phyloP scores from a whole-genome alignment of 2,888 invertebrate species.

The Habroteleia sp. region DNA sequence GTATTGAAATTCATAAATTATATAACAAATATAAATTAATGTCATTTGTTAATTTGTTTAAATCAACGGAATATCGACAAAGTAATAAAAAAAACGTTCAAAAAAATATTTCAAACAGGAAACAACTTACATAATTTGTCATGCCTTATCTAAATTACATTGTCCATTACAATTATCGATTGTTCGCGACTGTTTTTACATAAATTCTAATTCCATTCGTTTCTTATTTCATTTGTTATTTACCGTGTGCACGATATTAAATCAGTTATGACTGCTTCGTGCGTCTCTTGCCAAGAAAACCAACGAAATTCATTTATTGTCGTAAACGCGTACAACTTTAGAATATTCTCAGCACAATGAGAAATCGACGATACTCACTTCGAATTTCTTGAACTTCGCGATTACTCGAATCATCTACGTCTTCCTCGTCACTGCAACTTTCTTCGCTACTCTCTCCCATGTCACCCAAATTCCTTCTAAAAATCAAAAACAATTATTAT shows the following conservation, averaged over 20 bases:
- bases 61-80: too few species aligned
- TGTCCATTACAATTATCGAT: too few species aligned
- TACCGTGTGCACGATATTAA: slow-evolving; percentile 8
- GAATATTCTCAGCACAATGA: slow-evolving; percentile 6
- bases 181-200: too few species aligned
- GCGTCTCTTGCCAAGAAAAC: slow-evolving; percentile 37
- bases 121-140: too few species aligned
- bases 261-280: slow-evolving; percentile 10
- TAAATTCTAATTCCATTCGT: slow-evolving; percentile 3
- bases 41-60: too few species aligned
- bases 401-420: slow-evolving; percentile 51
- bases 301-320: slow-evolving; percentile 16
- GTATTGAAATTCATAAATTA: too few species aligned
- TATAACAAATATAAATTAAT: too few species aligned
- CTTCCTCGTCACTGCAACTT: slow-evolving; percentile 64
- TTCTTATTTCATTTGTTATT: slow-evolving; percentile 11
- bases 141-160: too few species aligned
- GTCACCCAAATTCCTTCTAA: slow-evolving; percentile 58
- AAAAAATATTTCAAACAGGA: too few species aligned
- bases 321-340: slow-evolving; percentile 23
- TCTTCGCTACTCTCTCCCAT: slow-evolving; percentile 60
- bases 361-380: slow-evolving; percentile 33
- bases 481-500: slow-evolving; percentile 18
- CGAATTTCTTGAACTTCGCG: slow-evolving; percentile 43
- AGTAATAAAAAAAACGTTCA: too few species aligned